Conservation (phyloP, 2,797 vertebrate species). For the Tragelaphus eurycerus region DNA sequence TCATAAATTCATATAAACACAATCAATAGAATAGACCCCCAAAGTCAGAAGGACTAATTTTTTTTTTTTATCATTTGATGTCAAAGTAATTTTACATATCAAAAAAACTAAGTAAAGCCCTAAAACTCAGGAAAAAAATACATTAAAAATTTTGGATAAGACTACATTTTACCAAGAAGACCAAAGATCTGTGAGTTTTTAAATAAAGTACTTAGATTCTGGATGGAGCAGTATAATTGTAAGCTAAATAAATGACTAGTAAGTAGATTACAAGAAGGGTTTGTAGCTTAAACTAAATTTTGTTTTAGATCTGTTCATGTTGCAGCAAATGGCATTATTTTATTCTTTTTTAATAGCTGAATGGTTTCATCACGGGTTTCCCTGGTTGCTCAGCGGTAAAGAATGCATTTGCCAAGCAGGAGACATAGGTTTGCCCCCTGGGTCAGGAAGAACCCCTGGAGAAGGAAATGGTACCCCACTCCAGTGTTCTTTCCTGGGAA, state of each 20-base stretch:
- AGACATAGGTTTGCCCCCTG: fast-evolving
- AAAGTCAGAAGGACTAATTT: not conserved
- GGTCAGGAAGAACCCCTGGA: not conserved
- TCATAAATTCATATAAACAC: not conserved
- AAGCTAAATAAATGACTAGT: not conserved
- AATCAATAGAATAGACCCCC: not conserved
- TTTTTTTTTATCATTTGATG: not conserved
- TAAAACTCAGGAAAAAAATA: not conserved
- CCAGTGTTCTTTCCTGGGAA: not conserved
- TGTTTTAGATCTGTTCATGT: not conserved
- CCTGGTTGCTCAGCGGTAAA: fast-evolving
- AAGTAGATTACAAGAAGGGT: not conserved
- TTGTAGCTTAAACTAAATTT: not conserved
- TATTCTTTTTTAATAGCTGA: not conserved
- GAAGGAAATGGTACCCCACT: not conserved
- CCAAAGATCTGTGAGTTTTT: not conserved
- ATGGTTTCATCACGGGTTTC: not conserved
- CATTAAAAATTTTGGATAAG: not conserved
- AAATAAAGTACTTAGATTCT: not conserved
- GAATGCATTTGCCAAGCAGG: not conserved
- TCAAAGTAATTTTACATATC: not conserved
- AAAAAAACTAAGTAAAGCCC: not conserved
- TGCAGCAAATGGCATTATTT: not conserved
- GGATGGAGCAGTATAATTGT: not conserved
- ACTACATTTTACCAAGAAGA: not conserved